Conservation (phyloP, 2,113 vertebrate species). For the Capreolus pygargus region DNA sequence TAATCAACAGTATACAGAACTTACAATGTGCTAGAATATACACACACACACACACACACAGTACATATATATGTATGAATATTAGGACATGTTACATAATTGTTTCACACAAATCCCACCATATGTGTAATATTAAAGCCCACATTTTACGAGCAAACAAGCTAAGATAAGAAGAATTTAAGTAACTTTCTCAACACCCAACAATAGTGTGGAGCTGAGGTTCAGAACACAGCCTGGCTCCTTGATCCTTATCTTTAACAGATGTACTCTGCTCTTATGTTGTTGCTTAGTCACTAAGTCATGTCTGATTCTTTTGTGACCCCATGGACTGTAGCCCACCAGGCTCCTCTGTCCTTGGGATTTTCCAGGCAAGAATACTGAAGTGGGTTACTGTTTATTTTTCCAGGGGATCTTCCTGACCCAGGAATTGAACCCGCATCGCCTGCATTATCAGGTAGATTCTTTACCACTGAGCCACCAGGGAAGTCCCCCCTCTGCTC, state of each 20-base stretch:
- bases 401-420: neutral
- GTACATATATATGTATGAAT: too few relatives aligned
- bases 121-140: neutral
- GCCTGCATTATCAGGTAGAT: neutral
- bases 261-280: accelerated
- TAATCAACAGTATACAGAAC: neutral
- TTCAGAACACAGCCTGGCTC: neutral
- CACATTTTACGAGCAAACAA: neutral
- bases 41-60: neutral
- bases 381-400: neutral
- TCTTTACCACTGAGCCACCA: neutral
- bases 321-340: neutral
- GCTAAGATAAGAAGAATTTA: neutral
- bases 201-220: neutral
- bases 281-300: neutral
- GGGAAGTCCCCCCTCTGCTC: neutral
- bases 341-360: neutral
- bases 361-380: neutral
- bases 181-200: neutral
- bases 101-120: neutral
- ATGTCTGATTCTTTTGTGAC: neutral
- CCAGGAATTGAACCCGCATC: accelerated
- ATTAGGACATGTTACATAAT: neutral
- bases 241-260: neutral
- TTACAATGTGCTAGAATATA: too few relatives aligned